A percentile compares a stretch with the other conserved stretches of the same genome.
These are phyloP conservation scores for Calephelis perditalis DNA, from an alignment of 2,888 invertebrate species.

Conservation along the genomic window DNA sequence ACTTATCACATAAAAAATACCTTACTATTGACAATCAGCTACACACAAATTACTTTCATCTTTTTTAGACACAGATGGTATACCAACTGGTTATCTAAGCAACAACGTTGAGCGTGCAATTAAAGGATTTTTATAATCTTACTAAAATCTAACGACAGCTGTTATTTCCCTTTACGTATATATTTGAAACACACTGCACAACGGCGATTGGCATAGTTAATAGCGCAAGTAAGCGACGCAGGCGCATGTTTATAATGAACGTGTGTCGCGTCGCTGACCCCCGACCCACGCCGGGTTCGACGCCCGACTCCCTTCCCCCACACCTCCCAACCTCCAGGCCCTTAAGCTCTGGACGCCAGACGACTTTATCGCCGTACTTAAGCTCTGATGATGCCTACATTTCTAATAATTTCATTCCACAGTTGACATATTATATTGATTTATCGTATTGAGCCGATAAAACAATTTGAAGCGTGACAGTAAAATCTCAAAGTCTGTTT, in stretches of 20 bases:
- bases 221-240: slow-evolving; percentile 31
- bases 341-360: slow-evolving; percentile 44
- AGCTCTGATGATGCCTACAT: slow-evolving; percentile 44
- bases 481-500: no score
- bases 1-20: no score
- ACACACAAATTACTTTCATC: no score
- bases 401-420: slow-evolving; percentile 31
- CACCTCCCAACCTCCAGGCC: slow-evolving; percentile 42
- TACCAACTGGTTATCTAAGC: no score
- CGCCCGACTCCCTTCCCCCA: slow-evolving; percentile 58
- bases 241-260: slow-evolving; percentile 61
- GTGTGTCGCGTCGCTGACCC: slow-evolving; percentile 72
- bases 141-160: not conserved
- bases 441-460: not conserved
- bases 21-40: no score
- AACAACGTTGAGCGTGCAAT: no score
- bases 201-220: slow-evolving; percentile 10
- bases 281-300: slow-evolving; percentile 72
- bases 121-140: no score
- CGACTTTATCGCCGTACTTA: slow-evolving; percentile 51
- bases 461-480: no score
- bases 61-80: no score
- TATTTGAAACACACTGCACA: not conserved
- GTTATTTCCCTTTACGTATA: not conserved
- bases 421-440: not conserved